Evolutionary conservation across 1,140 invertebrate species (phyloP).

Genomic region (Drosophila mayri): DNA sequence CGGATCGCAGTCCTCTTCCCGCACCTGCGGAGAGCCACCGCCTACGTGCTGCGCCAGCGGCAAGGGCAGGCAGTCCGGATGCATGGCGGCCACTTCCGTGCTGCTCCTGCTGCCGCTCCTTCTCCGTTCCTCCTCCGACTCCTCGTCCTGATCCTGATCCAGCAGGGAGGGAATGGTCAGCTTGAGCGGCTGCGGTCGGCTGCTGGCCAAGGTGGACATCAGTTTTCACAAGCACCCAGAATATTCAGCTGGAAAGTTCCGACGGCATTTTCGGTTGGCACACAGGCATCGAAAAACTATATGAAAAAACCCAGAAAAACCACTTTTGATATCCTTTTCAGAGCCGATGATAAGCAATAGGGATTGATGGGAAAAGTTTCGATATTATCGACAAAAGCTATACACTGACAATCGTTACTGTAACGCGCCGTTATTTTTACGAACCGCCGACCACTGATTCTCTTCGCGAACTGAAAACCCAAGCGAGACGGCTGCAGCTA

Average conservation of each 20-base stretch:
- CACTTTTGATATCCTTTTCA: slow-evolving; percentile 6
- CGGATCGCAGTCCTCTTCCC: slow-evolving; percentile 40
- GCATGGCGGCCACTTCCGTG: slow-evolving; percentile 45
- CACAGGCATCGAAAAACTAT: neutral
- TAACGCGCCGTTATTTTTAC: slow-evolving; percentile 58
- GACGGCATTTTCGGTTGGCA: slow-evolving; percentile 45
- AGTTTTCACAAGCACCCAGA: slow-evolving; percentile 30
- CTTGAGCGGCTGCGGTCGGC: slow-evolving; percentile 69
- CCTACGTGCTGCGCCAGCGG: slow-evolving; percentile 55
- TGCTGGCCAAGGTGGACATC: slow-evolving; percentile 81
- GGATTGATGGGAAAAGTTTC: slow-evolving; percentile 5
- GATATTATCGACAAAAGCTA: slow-evolving; percentile 32
- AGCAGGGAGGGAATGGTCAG: slow-evolving; percentile 48
- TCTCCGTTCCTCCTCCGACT: slow-evolving; percentile 16
- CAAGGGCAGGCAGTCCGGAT: slow-evolving; percentile 76
- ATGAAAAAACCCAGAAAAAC: neutral
- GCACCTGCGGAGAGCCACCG: slow-evolving; percentile 69
- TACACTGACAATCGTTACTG: slow-evolving; percentile 53
- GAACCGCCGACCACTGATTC: slow-evolving; percentile 62
- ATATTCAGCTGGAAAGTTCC: slow-evolving; percentile 31
- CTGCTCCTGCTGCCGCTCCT: slow-evolving; percentile 4
- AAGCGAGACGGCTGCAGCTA: slow-evolving; percentile 53
- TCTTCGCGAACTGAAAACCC: slow-evolving; percentile 58
- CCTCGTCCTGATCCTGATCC: slow-evolving; percentile 34
- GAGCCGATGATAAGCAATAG: slow-evolving; percentile 25